phyloP scores from a whole-genome alignment of 1,140 invertebrate species.

The Papilio xuthus region DNA sequence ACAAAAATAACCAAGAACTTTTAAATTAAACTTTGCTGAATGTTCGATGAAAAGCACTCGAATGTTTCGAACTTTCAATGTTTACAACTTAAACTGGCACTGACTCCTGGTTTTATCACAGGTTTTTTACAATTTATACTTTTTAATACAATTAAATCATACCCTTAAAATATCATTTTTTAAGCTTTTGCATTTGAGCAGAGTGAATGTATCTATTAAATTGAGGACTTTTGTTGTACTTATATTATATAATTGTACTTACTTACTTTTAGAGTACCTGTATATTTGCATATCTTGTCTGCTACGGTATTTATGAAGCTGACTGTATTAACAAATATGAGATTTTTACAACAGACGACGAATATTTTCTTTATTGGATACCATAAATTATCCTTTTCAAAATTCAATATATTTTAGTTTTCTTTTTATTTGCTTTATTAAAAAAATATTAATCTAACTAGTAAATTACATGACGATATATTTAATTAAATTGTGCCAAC shows the following conservation, averaged over 20 bases:
- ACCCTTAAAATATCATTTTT: too few relatives aligned
- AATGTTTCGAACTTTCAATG: not conserved
- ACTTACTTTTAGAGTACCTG: too few relatives aligned
- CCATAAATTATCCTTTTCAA: not conserved
- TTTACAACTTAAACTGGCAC: slow-evolving; percentile 2
- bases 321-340: too few relatives aligned
- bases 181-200: too few relatives aligned
- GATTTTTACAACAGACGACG: too few relatives aligned
- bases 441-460: not conserved
- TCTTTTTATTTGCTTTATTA: not conserved
- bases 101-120: not conserved
- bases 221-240: too few relatives aligned
- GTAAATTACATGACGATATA: not conserved
- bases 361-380: not conserved
- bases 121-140: not conserved
- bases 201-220: too few relatives aligned
- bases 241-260: too few relatives aligned
- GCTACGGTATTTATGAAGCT: too few relatives aligned
- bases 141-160: too few relatives aligned
- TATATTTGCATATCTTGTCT: too few relatives aligned
- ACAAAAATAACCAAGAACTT: not conserved
- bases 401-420: not conserved
- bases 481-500: not conserved
- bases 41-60: slow-evolving; percentile 11
- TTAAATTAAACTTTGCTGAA: slow-evolving; percentile 19